These are phyloP conservation scores for Drosophila ustulata DNA, from an alignment of 2,888 invertebrate genomes.

Conservation along the genomic window DNA sequence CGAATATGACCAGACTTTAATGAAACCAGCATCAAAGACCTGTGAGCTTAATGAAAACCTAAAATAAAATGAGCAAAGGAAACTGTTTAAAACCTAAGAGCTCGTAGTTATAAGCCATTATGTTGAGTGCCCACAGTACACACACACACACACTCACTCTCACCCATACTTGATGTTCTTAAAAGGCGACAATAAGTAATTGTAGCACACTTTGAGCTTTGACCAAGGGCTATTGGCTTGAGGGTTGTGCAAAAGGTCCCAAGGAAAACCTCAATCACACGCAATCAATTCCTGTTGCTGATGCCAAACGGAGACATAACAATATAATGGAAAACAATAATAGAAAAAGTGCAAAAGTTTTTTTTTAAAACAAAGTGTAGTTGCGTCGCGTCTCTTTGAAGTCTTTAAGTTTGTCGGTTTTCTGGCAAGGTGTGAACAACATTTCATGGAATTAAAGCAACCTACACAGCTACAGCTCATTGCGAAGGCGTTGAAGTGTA, in stretches of 20 bases:
- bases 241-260: constrained; percentile 17
- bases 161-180: constrained; percentile 4
- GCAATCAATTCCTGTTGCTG: constrained; percentile 65
- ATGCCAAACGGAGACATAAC: constrained; percentile 30
- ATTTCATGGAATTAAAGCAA: constrained; percentile 32
- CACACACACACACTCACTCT: neutral
- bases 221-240: constrained; percentile 11
- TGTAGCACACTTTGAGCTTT: constrained; percentile 16
- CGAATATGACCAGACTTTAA: neutral
- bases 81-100: constrained; percentile 12
- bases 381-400: constrained; percentile 17
- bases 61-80: constrained; percentile 14
- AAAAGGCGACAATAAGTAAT: constrained; percentile 24
- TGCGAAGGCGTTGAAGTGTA: constrained; percentile 25
- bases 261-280: constrained; percentile 76
- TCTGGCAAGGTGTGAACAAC: constrained; percentile 53
- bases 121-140: neutral
- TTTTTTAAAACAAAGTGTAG: constrained; percentile 44
- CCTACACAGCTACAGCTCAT: neutral
- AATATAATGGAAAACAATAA: constrained; percentile 45
- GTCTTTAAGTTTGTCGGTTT: constrained; percentile 10
- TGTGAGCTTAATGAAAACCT: constrained; percentile 9
- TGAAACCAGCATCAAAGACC: constrained; percentile 3
- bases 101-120: constrained; percentile 8
- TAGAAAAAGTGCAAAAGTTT: constrained; percentile 34